A percentile compares a stretch with the other conserved stretches of the same genome.
Evolutionary conservation across 2,113 vertebrate genomes (phyloP).

Genomic region (Anolis sagrei): DNA sequence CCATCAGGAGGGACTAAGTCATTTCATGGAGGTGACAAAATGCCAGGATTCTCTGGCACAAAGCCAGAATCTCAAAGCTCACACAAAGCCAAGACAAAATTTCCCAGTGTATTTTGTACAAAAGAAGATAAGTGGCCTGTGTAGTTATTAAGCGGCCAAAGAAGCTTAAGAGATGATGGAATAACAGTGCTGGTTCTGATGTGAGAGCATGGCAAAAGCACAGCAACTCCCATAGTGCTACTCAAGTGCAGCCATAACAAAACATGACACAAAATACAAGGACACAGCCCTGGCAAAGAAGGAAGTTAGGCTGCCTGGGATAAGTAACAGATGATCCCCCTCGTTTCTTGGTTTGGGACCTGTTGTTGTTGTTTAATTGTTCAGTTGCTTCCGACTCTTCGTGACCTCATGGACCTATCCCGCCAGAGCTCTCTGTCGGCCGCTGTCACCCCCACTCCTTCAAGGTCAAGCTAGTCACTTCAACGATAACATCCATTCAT

Average conservation of each 20-base stretch:
- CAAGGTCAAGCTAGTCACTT: no score
- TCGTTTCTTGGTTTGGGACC: no score
- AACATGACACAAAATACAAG: background rate
- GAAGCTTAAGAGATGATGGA: background rate
- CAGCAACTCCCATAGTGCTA: background rate
- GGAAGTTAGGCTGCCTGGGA: no score
- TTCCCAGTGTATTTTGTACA: background rate
- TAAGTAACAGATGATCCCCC: no score
- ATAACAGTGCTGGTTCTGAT: background rate
- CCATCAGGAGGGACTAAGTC: slow-evolving; percentile 28
- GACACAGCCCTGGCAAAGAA: background rate
- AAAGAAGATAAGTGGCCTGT: background rate
- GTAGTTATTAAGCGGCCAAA: background rate
- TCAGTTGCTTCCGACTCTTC: no score
- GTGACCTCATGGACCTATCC: no score
- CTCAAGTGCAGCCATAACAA: no score
- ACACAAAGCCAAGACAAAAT: slow-evolving; percentile 1
- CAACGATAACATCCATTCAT: no score
- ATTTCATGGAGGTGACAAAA: slow-evolving; percentile 35
- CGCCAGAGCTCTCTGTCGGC: no score
- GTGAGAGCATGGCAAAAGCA: background rate
- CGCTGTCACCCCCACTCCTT: no score
- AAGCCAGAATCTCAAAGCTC: background rate
- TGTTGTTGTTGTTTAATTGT: no score
- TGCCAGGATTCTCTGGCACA: background rate